Base-by-base conservation (phyloP, 2,888 invertebrate species). In the Caenorhabditis wallacei region DNA sequence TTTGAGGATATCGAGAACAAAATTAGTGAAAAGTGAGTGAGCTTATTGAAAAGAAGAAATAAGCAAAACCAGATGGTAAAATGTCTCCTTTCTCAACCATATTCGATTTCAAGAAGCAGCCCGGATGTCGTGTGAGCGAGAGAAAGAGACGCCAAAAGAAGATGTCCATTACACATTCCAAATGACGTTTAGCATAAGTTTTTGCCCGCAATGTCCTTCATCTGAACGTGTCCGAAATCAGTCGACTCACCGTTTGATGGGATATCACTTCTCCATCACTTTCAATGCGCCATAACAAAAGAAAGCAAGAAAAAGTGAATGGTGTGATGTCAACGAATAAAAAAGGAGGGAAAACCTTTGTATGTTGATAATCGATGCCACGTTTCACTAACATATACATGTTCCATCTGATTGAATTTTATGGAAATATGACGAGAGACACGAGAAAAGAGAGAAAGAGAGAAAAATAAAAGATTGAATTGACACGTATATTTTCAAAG, bases 71-170 rank as follows among this genome's bases (percentile, higher is more conserved):
- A 43, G 53, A 68, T 68, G 68, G 61, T 46, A 51, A 48, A 74
- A 68, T 72, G 68, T 54, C 72, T 69, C 37, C 40, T 80, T 80
- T 80, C 80, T 74, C 80, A 80, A 80, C 68, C 72, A 80, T 80
- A 80, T 80, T 80, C 63, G 74, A 51, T 80, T 80, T 80, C 80
- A 80, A 72, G 53, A 56, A 68, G 68, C 71, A 59, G 57, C 51
- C 51, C 76, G 53, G 61, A 76, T 76, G 76, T 61, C 76, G 56
- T 75, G 75, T 22, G 75, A 76, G 75, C 43, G 78, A 46, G 63
- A 76, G 69, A 72, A 54, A 48, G 46, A 48, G 18, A 54, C 35
- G 30, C n/a, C 51, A 24, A 35, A n/a, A 20, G 69, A 78, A 63
- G 78, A 78, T 69, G 78, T 68, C 78, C 40, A 78, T 78, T 78